Percentiles rank a stretch among this genome's conserved stretches.
These are phyloP conservation scores for Atherinomorus stipes DNA, from an alignment of 2,113 vertebrate genomes.

Conservation along the genomic window DNA sequence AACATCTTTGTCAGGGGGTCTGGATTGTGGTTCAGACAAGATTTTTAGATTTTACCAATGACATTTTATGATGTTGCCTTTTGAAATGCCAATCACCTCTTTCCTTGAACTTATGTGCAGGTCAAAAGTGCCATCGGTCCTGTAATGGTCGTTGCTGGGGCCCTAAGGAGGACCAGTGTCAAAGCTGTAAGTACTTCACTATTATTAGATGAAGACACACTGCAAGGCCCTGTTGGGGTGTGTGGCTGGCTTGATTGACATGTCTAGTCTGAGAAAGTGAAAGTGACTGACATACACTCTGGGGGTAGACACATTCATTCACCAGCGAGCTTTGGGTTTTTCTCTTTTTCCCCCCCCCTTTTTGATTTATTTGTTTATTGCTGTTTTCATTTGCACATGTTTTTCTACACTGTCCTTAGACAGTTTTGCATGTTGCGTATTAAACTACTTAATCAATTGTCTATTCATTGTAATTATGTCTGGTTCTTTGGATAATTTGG, in stretches of 20 bases:
- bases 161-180: conserved; percentile 92
- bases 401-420: too few species aligned
- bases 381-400: too few species aligned
- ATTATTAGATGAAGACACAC: neutral
- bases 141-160: conserved; percentile 98
- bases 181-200: conserved; percentile 90
- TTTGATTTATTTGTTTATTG: too few species aligned
- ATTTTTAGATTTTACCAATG: conserved; percentile 7
- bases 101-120: conserved; percentile 74
- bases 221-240: neutral
- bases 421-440: too few species aligned
- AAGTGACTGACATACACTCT: neutral
- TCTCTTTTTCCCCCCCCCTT: too few species aligned
- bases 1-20: neutral
- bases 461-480: too few species aligned
- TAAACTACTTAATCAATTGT: too few species aligned
- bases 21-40: neutral
- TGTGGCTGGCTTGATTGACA: neutral
- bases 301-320: too few species aligned
- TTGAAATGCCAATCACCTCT: conserved; percentile 25
- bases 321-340: too few species aligned
- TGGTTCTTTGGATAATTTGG: too few species aligned
- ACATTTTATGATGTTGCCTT: conserved; percentile 13
- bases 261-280: neutral
- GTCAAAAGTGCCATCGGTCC: conserved; percentile 93